Evolutionary conservation across 64 coral and sea anemone genomes (phyloP), one percentile per base, ranked within the genome.

Genomic region (Montipora sp.): DNA sequence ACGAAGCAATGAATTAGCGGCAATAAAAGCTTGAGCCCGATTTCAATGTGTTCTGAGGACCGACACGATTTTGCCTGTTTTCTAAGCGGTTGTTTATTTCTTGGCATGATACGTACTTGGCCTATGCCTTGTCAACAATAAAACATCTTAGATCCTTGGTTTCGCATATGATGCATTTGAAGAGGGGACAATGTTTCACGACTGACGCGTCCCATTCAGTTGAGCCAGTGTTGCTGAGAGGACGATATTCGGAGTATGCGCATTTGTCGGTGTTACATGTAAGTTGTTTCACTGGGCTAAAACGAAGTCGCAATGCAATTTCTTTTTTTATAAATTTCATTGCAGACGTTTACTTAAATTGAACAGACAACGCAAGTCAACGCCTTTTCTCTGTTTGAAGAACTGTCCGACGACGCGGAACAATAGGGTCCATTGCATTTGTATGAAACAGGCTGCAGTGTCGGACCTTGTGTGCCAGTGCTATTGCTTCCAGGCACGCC

Each of bases 311-410:
- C 20, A 71, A 7, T 15, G 5, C 68, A 8, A 71, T 23, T 71
- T 71, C 18, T 19, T 23, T 2, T 85, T 23, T 47, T 48, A 67
- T 22, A 19, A 19, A 49, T 81, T 61, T 6, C 47, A 85, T 18
- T 36, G 47, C 10, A 16, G 60, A 12, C 60, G 5, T 51, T 68
- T 5, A 0, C 19, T 85, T 50, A 85, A 45, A 85, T 20, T n/a
- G 82, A n/a, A 22, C 82, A 85, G 3, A 85, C 82, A 66, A 21
- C 82, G 15, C 82, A 85, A 3, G 44, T 22, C 22, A 85, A 49
- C 19, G 82, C 82, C 43, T 21, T 70, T 16, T 65, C 10, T 82
- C 18, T 82, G 27, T 65, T 13, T 10, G 1, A 27, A 5, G 22
- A 12, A 67, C 61, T 72, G 4, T 85, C 82, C 16, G 23, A 36